Base-by-base conservation (phyloP, 1,140 invertebrate species). In the Lepidurus couesii region DNA sequence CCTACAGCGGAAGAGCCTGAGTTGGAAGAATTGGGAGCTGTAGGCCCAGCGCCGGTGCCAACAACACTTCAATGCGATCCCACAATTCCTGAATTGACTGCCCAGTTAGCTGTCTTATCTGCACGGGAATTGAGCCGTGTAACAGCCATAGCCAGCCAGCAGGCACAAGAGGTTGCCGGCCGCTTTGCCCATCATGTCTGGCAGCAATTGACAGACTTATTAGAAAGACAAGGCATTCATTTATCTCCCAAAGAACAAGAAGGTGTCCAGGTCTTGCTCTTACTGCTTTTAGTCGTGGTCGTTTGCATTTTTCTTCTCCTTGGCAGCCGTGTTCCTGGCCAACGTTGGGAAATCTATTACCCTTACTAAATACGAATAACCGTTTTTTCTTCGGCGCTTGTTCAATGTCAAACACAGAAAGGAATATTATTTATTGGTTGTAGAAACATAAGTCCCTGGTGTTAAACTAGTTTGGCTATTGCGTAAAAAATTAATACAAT, bases 281-380 rank as follows among this genome's bases (percentile, higher is more conserved):
- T 79, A 1, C 43, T 79, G 78, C 45, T 79, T 0, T 21, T 79
- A 44, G 44, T 79, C 45, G 74, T 79, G 44, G 74, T 79, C 10
- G 65, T 21, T 11, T 74, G 65, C 75, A 79, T 79, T 75, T 75
- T 79, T 44, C 78, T 79, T 44, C 73, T 79, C 13, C 47, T 79
- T 42, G 78, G 78, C 43, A 79, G 73, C 47, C 78, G 73, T 34
- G 73, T 74, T 13, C 43, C 75, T 43, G 73, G 78, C n/a, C 65
- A 43, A 47, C 78, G 73, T 47, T 79, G 78, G 78, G 78, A 79
- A 42, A 74, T 79, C 42, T 79, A 79, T 42, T 79, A 74, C 73
- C 78, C 78, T 9, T 74, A 79, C 42, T 79, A 75, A 79, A 77
- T 11, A n/a, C 0, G 44, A 47, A 42, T 11, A 44, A n/a, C n/a